phyloP scores from a whole-genome alignment of 2,888 invertebrate genomes.

The Eubasilissa splendida region DNA sequence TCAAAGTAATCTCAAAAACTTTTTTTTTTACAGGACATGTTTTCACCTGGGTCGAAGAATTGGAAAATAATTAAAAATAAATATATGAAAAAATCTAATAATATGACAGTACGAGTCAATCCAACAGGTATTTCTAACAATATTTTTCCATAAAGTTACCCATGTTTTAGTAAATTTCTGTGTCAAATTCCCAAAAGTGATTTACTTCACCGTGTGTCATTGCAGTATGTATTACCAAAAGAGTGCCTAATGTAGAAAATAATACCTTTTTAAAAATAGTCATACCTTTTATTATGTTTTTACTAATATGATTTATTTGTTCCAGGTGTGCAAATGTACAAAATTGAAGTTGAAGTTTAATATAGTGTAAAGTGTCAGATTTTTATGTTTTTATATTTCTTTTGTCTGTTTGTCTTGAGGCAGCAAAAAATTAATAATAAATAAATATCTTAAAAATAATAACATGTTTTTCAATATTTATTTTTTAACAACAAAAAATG shows the following conservation, averaged over 20 bases:
- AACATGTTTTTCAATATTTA: no score
- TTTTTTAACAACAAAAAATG: no score
- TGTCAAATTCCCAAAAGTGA: no score
- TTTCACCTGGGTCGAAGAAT: slow-evolving; percentile 18
- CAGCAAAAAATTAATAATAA: no score
- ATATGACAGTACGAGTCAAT: slow-evolving; percentile 28
- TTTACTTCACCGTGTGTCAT: no score
- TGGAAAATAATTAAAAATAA: slow-evolving; percentile 20
- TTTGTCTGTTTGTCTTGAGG: no score
- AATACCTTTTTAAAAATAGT: no score
- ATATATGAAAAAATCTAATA: neutral
- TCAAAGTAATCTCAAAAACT: neutral
- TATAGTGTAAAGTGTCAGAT: neutral
- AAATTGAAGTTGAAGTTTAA: slow-evolving; percentile 3
- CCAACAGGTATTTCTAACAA: slow-evolving; percentile 42
- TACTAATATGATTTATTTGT: slow-evolving; percentile 1
- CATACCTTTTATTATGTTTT: neutral
- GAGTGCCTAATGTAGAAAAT: no score
- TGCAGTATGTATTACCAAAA: no score
- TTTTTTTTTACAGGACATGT: slow-evolving; percentile 46
- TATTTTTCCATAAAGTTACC: neutral
- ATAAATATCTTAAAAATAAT: no score
- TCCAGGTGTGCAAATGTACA: slow-evolving; percentile 41
- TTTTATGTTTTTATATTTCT: no score
- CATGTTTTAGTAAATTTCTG: neutral